A percentile compares a stretch with the other conserved stretches of the same genome.
These are phyloP conservation scores for Sminthurides aquaticus DNA, from an alignment of 2,888 invertebrate genomes.

Conservation along the genomic window DNA sequence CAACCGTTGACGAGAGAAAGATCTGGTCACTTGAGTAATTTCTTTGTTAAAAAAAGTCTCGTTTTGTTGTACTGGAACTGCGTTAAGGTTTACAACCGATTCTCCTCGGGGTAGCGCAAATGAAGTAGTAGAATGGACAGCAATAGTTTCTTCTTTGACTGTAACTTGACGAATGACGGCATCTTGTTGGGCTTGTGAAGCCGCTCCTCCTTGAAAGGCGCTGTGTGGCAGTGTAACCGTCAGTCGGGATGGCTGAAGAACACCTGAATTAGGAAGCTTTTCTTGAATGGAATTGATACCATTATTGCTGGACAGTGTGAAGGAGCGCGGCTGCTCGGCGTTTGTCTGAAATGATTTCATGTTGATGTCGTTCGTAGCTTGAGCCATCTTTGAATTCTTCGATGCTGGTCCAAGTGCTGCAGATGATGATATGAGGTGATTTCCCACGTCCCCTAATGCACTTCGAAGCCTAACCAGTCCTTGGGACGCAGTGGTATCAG, in stretches of 20 bases:
- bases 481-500: neutral
- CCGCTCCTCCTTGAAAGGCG: too few species aligned
- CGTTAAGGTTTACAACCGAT: neutral
- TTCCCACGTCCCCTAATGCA: neutral
- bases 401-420: neutral
- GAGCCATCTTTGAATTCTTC: neutral
- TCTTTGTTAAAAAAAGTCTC: neutral
- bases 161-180: constrained; percentile 2
- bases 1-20: constrained; percentile 19
- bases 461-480: neutral
- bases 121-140: too few species aligned
- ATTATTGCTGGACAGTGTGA: neutral
- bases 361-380: neutral
- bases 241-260: neutral
- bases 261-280: neutral
- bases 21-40: neutral
- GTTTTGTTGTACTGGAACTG: neutral
- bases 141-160: neutral
- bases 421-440: neutral
- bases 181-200: neutral
- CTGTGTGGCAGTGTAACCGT: neutral
- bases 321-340: too few species aligned
- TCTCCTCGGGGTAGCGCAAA: too few species aligned
- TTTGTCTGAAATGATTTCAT: neutral
- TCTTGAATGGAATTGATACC: neutral